phyloP scores from a whole-genome alignment of 2,113 vertebrate genomes.

The Sylvilagus bachmani region DNA sequence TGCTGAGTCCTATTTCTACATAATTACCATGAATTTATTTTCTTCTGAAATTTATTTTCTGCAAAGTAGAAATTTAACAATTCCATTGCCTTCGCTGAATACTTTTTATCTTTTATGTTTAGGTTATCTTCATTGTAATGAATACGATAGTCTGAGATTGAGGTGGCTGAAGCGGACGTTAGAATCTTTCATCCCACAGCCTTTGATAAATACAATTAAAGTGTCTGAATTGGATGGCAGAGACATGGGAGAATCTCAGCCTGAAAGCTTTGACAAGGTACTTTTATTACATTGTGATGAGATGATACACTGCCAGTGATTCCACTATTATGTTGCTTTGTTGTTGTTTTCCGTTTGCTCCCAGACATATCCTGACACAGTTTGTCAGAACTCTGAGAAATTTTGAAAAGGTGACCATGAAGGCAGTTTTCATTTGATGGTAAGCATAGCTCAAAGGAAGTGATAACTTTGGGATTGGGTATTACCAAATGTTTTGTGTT shows the following conservation, averaged over 20 bases:
- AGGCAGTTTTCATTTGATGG: constrained; percentile 57
- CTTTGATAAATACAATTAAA: constrained; percentile 86
- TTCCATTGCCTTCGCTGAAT: background rate
- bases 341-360: constrained; percentile 41
- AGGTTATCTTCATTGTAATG: constrained; percentile 95
- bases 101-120: constrained; percentile 66
- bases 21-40: constrained; percentile 27
- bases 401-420: constrained; percentile 48
- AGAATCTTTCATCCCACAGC: constrained; percentile 94
- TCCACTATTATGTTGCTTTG: background rate
- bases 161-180: constrained; percentile 92
- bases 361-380: background rate
- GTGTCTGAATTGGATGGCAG: constrained; percentile 93
- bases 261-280: constrained; percentile 92
- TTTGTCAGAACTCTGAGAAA: background rate
- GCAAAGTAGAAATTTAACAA: constrained; percentile 52
- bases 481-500: constrained; percentile 64
- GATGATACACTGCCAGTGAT: background rate
- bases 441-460: constrained; percentile 61
- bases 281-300: constrained; percentile 62
- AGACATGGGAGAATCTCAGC: constrained; percentile 88
- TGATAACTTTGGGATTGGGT: background rate
- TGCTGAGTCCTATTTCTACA: constrained; percentile 14
- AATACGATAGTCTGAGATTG: constrained; percentile 89
- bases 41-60: constrained; percentile 49